Conservation (phyloP, 2,113 vertebrate species). For the Mellivora capensis region DNA sequence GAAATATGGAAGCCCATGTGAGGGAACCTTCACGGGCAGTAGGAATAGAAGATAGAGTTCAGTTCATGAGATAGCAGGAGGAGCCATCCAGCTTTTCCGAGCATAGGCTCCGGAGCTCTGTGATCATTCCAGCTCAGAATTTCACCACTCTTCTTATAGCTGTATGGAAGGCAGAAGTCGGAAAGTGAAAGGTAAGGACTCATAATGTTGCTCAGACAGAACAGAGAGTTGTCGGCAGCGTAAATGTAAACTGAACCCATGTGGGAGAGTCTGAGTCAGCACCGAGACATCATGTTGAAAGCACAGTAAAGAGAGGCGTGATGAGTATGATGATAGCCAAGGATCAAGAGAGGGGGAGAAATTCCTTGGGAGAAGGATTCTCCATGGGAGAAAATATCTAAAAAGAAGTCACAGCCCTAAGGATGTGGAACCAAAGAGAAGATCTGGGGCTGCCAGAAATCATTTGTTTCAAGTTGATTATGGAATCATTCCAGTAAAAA, state of each 20-base stretch:
- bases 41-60: accelerated
- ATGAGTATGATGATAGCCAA: background rate
- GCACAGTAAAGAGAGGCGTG: background rate
- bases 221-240: background rate
- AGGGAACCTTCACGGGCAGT: background rate
- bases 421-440: background rate
- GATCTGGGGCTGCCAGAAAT: background rate
- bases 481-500: background rate
- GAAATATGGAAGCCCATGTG: background rate
- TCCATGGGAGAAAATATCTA: background rate
- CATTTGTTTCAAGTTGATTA: background rate
- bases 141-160: background rate
- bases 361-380: background rate
- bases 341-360: background rate
- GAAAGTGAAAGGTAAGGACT: background rate
- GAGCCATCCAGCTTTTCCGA: background rate
- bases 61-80: background rate
- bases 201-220: background rate
- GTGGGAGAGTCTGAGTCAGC: background rate
- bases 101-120: background rate
- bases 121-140: background rate
- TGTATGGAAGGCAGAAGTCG: background rate
- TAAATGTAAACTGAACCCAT: background rate
- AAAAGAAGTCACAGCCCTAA: background rate
- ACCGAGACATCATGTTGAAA: background rate